Evolutionary conservation across 2,888 invertebrate genomes (phyloP).

Genomic region (Nysson spinosus): DNA sequence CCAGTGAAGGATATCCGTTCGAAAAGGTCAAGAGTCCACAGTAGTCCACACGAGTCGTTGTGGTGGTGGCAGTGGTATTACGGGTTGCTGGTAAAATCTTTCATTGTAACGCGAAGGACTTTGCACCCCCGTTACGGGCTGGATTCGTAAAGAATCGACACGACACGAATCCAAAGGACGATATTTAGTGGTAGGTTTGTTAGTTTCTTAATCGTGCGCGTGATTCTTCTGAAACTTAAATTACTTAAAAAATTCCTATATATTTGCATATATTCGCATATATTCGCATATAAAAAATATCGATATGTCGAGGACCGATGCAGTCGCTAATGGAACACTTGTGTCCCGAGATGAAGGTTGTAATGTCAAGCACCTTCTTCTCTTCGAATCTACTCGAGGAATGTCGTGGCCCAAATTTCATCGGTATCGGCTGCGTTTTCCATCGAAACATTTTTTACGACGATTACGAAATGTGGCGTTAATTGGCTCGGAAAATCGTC

Average conservation of each 20-base stretch:
- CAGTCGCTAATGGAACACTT: slow-evolving; percentile 43
- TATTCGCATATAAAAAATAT: slow-evolving; percentile 10
- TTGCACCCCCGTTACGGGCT: too few species aligned
- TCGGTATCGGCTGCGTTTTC: too few species aligned
- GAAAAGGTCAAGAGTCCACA: slow-evolving; percentile 73
- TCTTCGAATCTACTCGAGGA: background rate
- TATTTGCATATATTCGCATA: too few species aligned
- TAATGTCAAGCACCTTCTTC: too few species aligned
- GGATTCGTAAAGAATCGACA: too few species aligned
- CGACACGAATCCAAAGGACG: background rate
- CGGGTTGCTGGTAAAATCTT: slow-evolving; percentile 21
- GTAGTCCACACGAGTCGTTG: slow-evolving; percentile 30
- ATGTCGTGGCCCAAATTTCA: background rate
- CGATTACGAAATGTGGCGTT: background rate
- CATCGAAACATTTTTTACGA: background rate
- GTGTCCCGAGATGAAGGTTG: slow-evolving; percentile 10
- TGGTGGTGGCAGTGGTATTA: background rate
- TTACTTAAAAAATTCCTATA: too few species aligned
- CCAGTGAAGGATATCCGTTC: slow-evolving; percentile 69
- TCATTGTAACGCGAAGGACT: slow-evolving; percentile 18
- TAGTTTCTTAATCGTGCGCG: too few species aligned
- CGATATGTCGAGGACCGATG: too few species aligned
- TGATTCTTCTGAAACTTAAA: too few species aligned
- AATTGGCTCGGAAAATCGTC: background rate
- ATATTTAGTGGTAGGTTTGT: too few species aligned